Base-by-base conservation (phyloP, 1,140 invertebrate genomes). In the Drosophila athabasca region DNA sequence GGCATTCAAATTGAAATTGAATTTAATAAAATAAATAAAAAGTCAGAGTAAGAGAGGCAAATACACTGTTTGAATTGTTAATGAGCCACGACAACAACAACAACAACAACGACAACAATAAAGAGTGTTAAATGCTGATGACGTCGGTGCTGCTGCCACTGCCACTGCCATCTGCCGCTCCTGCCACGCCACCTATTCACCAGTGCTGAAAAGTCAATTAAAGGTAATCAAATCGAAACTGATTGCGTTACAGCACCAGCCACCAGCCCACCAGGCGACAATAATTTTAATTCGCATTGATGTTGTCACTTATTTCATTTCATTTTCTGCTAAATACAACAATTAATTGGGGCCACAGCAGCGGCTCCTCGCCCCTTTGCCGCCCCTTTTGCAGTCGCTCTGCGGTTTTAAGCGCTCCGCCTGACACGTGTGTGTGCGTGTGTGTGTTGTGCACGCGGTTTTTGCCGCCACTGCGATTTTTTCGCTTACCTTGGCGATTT, bases 181-280 rank as follows among this genome's bases (percentile, higher is more conserved):
- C 55, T 17, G 53, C 19, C 57, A 49, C 54, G 51, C 62, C 76
- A 64, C 64, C 57, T 80, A 65, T 77, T 79, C 57, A 68, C 62
- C 75, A 69, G 70, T 61, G 83, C 79, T 87, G 76, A 89, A 88
- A 88, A 88, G 84, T 88, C 79, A 88, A 88, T 88, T 88, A 88
- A 88, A 88, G 83, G 83, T 88, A 88, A 88, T 88, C 79, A 83
- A 88, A 88, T 88, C 84, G 76, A 79, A 79, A 81, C 74, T 78
- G 77, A 81, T 87, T 87, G 74, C 82, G 81, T 85, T 85, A 81
- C 77, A 81, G 57, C 62, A 55, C 49, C 62, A 65, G 35, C 48
- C 48, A 24, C 5, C 24, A 24, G 24, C 4, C 24, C 22, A 24
- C 24, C 62, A 69, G 35, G 50, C 48, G 67, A 75, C 70, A 76